Evolutionary conservation across 1,140 invertebrate genomes (phyloP), one percentile per base, ranked within the genome.

Genomic region (Lordiphosa mommai): DNA sequence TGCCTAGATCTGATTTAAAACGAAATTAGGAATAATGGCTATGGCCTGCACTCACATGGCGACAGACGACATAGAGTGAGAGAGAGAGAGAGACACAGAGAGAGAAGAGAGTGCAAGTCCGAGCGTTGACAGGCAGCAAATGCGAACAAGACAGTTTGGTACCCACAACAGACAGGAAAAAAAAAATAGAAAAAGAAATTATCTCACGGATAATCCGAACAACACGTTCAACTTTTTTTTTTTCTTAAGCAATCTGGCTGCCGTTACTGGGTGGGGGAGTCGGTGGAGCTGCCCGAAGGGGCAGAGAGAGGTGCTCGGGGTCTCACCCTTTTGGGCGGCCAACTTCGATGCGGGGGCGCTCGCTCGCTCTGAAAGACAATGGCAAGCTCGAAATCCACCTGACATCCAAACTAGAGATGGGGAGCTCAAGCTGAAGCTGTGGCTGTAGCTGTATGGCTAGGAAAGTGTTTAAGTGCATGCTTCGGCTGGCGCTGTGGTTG

Each of bases 21-120:
- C 64, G 84, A 87, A 87, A 87, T 87, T 87, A 87, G 77, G 66
- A 87, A 86, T 87, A 87, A 87, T 87, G 67, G 85, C 76, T 65
- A 86, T 72, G 69, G 82, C 57, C 72, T 77, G 66, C 76, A 79
- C 44, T 49, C 10, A 46, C 55, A 60, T 13, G 43, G 12, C 33
- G 12, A 41, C 44, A 48, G 34, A 34, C 29, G 27, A 12, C 5
- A 34, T 1, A 17, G 10, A 37, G 36, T 16, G 36, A 38, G 20
- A 13, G n/a, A n/a, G 34, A 34, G n/a, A 16, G 13, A 14, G 10
- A 36, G 27, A 12, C 5, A 34, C 2, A 17, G 10, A 37, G 36
- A 37, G 36, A 38, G 20, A 13, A 32, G 13, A 33, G 40, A 14
- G 13, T 10, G 29, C 23, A 41, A 56, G 64, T 69, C 55, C 48